phyloP scores from a whole-genome alignment of 2,797 vertebrate genomes.

The Sarcoramphus papa region DNA sequence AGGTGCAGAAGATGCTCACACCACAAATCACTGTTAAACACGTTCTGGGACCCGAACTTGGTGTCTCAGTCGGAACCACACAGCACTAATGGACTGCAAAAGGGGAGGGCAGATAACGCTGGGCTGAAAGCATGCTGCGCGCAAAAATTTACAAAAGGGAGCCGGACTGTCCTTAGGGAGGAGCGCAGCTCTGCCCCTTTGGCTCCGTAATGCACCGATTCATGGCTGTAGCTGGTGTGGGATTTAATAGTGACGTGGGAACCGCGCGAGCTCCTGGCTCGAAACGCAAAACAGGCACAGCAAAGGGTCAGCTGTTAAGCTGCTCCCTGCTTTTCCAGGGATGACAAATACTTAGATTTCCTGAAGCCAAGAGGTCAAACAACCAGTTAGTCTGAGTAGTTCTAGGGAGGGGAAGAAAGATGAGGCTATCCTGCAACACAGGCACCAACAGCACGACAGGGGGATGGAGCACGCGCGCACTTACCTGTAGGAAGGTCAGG shows the following conservation, averaged over 20 bases:
- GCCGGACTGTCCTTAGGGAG: neutral
- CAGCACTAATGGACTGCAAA: neutral
- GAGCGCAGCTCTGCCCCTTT: neutral
- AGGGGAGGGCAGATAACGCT: neutral
- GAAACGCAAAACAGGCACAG: neutral
- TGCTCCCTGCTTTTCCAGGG: neutral
- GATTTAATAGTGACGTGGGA: fast-evolving
- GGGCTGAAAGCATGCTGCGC: neutral
- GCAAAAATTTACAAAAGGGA: fast-evolving
- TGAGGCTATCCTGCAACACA: fast-evolving
- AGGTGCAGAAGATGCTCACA: neutral
- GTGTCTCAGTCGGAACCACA: neutral
- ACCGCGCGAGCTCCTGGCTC: fast-evolving
- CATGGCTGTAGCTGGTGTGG: neutral
- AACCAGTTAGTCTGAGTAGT: fast-evolving
- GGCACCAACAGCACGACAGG: fast-evolving
- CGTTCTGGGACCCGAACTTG: fast-evolving
- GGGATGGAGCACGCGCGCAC: neutral
- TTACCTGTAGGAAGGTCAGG: fast-evolving
- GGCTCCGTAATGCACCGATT: fast-evolving
- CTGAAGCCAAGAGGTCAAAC: neutral
- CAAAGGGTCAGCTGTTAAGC: neutral
- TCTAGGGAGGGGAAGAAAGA: neutral
- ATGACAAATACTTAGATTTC: neutral
- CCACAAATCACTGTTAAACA: neutral